Conservation (phyloP, 1,140 invertebrate species). For the Thaumatotibia leucotreta region DNA sequence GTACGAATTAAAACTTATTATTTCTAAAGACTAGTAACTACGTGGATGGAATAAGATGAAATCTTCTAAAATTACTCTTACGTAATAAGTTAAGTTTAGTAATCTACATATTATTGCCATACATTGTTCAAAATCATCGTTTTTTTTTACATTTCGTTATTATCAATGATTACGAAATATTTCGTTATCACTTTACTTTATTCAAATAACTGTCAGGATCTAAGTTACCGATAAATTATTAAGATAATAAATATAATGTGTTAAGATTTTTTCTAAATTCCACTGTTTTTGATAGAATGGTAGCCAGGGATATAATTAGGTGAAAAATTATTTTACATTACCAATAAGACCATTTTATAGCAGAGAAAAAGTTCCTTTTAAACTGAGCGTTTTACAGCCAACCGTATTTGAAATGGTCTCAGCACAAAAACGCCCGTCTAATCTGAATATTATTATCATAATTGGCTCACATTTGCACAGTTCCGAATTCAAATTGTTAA, state of each 20-base stretch:
- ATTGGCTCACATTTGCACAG: neutral
- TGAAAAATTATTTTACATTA: too few relatives aligned
- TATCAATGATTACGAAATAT: too few relatives aligned
- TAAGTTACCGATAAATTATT: too few relatives aligned
- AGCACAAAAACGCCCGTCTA: neutral
- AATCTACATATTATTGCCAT: neutral
- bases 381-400: neutral
- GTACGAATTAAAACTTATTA: neutral
- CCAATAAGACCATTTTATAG: too few relatives aligned
- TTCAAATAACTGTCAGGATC: too few relatives aligned
- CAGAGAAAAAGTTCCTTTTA: neutral
- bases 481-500: slow-evolving; percentile 50
- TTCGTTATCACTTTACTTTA: too few relatives aligned
- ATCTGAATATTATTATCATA: neutral
- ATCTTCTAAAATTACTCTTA: neutral
- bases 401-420: neutral
- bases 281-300: too few relatives aligned
- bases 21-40: slow-evolving; percentile 8
- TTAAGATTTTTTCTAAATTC: too few relatives aligned
- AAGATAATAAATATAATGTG: too few relatives aligned
- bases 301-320: too few relatives aligned
- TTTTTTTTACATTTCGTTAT: too few relatives aligned
- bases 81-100: neutral
- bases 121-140: neutral
- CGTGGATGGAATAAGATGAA: neutral